phyloP scores from a whole-genome alignment of 2,888 invertebrate genomes.

The Melanchra persicariae region DNA sequence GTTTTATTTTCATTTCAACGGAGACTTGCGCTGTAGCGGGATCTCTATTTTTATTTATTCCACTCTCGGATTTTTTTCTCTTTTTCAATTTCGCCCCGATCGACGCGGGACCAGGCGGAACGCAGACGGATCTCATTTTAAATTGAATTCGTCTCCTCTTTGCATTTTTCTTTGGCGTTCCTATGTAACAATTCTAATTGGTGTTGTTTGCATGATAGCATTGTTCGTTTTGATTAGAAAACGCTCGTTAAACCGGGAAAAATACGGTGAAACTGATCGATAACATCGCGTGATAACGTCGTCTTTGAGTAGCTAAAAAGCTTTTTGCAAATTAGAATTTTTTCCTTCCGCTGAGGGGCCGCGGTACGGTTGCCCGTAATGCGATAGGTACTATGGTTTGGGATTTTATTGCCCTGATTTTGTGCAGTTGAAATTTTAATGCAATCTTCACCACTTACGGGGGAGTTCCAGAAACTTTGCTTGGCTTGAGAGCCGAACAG shows the following conservation, averaged over 20 bases:
- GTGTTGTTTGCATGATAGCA: slow-evolving; percentile 86
- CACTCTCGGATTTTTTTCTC: slow-evolving; percentile 80
- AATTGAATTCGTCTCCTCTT: slow-evolving; percentile 87
- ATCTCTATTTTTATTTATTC: slow-evolving; percentile 91
- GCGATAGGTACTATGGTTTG: slow-evolving; percentile 39
- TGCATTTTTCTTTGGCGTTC: slow-evolving; percentile 84
- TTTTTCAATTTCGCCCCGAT: slow-evolving; percentile 89
- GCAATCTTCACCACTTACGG: slow-evolving; percentile 38
- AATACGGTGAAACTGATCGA: slow-evolving; percentile 77
- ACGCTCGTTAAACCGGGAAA: slow-evolving; percentile 76
- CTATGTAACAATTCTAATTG: slow-evolving; percentile 87
- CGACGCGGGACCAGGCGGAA: slow-evolving; percentile 87
- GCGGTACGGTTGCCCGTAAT: slow-evolving; percentile 53
- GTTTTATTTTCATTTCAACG: slow-evolving; percentile 91
- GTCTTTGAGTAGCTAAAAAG: slow-evolving; percentile 79
- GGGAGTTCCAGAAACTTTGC: neutral
- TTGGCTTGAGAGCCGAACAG: neutral
- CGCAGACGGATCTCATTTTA: slow-evolving; percentile 89
- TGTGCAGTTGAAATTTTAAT: slow-evolving; percentile 40
- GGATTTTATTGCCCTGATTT: slow-evolving; percentile 63
- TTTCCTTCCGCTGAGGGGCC: slow-evolving; percentile 66
- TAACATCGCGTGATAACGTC: slow-evolving; percentile 82
- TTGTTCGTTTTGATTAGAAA: slow-evolving; percentile 81
- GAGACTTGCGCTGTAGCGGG: slow-evolving; percentile 90
- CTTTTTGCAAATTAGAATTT: slow-evolving; percentile 84